Conservation (phyloP, 2,113 vertebrate genomes). For the Lepus europaeus region DNA sequence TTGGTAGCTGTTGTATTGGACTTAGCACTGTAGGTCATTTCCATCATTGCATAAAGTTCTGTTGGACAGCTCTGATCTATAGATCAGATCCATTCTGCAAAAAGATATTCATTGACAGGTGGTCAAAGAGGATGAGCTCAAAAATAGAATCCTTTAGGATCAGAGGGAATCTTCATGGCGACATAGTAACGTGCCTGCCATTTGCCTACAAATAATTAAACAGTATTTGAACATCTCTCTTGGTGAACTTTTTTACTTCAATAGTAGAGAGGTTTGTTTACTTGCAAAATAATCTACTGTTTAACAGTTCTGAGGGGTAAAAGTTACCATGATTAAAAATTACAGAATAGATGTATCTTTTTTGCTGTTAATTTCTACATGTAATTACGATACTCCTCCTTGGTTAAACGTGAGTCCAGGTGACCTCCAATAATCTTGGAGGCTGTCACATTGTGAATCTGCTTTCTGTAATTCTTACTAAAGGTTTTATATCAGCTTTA, state of each 20-base stretch:
- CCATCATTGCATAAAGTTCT: not conserved
- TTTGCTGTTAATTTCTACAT: not conserved
- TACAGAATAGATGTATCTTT: conserved; percentile 4
- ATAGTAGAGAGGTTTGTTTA: conserved; percentile 33
- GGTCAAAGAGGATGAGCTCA: conserved; percentile 48
- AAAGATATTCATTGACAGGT: not conserved
- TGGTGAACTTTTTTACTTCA: conserved; percentile 5
- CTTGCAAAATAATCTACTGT: not conserved
- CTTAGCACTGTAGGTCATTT: conserved; percentile 2
- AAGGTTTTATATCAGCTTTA: conserved; percentile 25
- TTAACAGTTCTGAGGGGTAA: conserved; percentile 25
- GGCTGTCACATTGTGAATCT: not conserved
- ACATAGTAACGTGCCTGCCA: conserved; percentile 3
- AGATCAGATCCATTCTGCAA: not conserved
- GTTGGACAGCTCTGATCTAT: not conserved
- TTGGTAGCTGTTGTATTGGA: conserved; percentile 3
- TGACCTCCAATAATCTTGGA: not conserved
- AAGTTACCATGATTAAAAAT: not conserved
- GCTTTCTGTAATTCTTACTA: conserved; percentile 44
- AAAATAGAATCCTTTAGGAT: conserved; percentile 47
- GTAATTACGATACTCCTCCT: not conserved
- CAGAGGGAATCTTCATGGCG: conserved; percentile 17
- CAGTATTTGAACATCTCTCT: not conserved
- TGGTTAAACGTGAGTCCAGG: not conserved
- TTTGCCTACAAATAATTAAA: not conserved